Percentiles rank a stretch among this genome's conserved stretches.
Evolutionary conservation across 2,888 invertebrate genomes (phyloP).

Genomic region (Petrophora chlorosata): DNA sequence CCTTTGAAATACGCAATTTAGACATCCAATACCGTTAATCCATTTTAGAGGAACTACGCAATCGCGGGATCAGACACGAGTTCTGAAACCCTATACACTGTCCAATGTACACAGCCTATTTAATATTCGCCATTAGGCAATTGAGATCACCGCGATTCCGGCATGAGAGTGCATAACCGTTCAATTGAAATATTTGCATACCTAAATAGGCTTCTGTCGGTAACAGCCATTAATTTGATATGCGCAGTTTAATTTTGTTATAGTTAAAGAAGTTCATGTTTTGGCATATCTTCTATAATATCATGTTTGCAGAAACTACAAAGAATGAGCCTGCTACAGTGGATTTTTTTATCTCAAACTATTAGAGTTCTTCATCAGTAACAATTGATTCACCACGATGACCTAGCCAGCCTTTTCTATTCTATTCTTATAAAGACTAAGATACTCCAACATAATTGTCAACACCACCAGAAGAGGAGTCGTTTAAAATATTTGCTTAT

Average conservation of each 20-base stretch:
- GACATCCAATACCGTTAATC: not conserved
- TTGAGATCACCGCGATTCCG: slow-evolving; percentile 46
- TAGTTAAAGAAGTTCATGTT: too few relatives aligned
- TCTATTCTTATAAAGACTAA: too few relatives aligned
- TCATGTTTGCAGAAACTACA: too few relatives aligned
- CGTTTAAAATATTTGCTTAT: too few relatives aligned
- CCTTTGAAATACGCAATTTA: not conserved
- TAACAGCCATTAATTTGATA: not conserved
- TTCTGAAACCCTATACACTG: slow-evolving; percentile 44
- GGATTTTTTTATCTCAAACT: too few relatives aligned
- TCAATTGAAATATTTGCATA: slow-evolving; percentile 26
- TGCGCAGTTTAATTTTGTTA: not conserved
- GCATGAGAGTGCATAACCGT: slow-evolving; percentile 31
- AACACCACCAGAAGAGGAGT: too few relatives aligned
- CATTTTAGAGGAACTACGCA: slow-evolving; percentile 12
- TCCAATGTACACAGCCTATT: slow-evolving; percentile 40
- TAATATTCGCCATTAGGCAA: slow-evolving; percentile 60
- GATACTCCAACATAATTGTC: too few relatives aligned
- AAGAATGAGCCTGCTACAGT: too few relatives aligned
- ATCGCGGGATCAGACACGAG: slow-evolving; percentile 21
- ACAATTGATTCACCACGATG: too few relatives aligned
- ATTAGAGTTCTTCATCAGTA: too few relatives aligned
- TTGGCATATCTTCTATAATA: too few relatives aligned
- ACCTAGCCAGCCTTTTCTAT: too few relatives aligned
- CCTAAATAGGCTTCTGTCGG: slow-evolving; percentile 2